These are phyloP conservation scores for Oscheius sp. DNA, from an alignment of 2,888 invertebrate genomes.

Conservation along the genomic window DNA sequence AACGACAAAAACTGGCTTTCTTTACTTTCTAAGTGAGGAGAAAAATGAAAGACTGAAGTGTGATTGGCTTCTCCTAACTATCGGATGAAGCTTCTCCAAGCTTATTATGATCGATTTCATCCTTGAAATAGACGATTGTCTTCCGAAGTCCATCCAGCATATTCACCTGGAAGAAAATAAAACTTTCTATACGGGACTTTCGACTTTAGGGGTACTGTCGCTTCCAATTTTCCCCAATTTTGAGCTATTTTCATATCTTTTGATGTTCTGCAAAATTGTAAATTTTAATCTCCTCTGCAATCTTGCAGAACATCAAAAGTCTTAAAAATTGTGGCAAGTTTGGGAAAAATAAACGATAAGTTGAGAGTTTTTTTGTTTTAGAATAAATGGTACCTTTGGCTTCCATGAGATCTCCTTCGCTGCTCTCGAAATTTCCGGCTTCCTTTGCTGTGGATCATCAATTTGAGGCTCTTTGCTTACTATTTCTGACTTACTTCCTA, in stretches of 20 bases:
- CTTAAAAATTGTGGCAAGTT: too few species aligned
- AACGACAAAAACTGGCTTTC: not conserved
- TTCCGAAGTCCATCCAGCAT: constrained; percentile 86
- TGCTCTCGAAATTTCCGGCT: constrained; percentile 91
- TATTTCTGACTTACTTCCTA: constrained; percentile 85
- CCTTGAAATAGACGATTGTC: constrained; percentile 91
- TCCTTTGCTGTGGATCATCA: constrained; percentile 93
- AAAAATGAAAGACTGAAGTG: too few species aligned
- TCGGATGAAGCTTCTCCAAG: constrained; percentile 19
- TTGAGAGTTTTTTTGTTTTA: too few species aligned
- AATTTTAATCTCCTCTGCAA: too few species aligned
- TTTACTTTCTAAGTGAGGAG: too few species aligned
- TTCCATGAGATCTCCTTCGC: constrained; percentile 86
- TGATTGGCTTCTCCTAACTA: too few species aligned
- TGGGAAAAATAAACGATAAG: too few species aligned
- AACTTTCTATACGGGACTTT: too few species aligned
- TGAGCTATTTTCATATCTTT: too few species aligned
- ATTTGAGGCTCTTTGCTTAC: constrained; percentile 85
- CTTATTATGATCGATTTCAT: constrained; percentile 77
- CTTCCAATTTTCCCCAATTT: too few species aligned
- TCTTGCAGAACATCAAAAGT: too few species aligned
- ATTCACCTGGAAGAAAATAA: constrained; percentile 76
- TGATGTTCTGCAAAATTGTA: too few species aligned
- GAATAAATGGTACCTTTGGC: constrained; percentile 80
- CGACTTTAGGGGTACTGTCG: not conserved